A percentile compares a stretch with the other conserved stretches of the same genome.
Evolutionary conservation across 2,888 invertebrate genomes (phyloP).

Genomic region (Baronia brevicornis): DNA sequence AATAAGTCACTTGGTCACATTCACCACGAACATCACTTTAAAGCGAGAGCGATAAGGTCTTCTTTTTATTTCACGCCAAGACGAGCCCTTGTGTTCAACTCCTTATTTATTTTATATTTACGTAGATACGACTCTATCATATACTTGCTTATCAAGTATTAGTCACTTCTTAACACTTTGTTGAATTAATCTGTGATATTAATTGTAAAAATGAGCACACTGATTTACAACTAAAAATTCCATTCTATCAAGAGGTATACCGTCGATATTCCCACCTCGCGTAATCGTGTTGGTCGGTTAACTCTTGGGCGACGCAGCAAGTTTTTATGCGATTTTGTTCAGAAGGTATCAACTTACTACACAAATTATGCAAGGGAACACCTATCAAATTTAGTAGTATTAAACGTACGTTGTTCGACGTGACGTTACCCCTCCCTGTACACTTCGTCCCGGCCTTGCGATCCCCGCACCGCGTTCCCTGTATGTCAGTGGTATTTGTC

Average conservation of each 20-base stretch:
- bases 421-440: constrained; percentile 61
- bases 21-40: constrained; percentile 39
- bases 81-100: constrained; percentile 49
- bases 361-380: constrained; percentile 18
- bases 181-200: constrained; percentile 19
- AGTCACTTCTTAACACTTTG: too few relatives aligned
- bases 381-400: constrained; percentile 50
- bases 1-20: constrained; percentile 38
- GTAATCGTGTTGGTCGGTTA: constrained; percentile 68
- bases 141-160: too few relatives aligned
- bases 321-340: constrained; percentile 41
- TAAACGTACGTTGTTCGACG: constrained; percentile 65
- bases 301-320: constrained; percentile 69
- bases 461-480: constrained; percentile 52
- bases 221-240: constrained; percentile 43
- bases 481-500: too few relatives aligned
- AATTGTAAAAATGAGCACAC: constrained; percentile 20
- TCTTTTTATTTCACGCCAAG: constrained; percentile 34
- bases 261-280: constrained; percentile 61
- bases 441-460: constrained; percentile 65
- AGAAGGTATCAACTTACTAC: constrained; percentile 22
- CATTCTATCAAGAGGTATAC: constrained; percentile 49
- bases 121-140: too few relatives aligned
- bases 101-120: constrained; percentile 61
- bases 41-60: constrained; percentile 41